phyloP scores from a whole-genome alignment of 2,888 invertebrate species.

The Cephus rjabovi region DNA sequence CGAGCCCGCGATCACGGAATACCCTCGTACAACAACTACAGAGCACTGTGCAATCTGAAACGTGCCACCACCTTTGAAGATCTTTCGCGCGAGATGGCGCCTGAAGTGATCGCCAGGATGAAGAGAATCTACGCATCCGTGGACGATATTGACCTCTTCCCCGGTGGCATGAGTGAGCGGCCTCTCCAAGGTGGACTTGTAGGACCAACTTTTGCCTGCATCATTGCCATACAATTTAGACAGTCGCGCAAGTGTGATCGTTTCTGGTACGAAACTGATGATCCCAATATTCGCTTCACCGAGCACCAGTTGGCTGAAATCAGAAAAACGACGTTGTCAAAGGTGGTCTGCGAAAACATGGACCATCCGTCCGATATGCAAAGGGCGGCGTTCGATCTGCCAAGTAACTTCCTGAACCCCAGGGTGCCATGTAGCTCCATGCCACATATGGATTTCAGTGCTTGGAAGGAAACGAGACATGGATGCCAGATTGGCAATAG shows the following conservation, averaged over 20 bases:
- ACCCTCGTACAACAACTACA: slow-evolving; percentile 90
- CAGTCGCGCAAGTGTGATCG: slow-evolving; percentile 93
- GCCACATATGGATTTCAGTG: slow-evolving; percentile 83
- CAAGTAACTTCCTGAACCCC: slow-evolving; percentile 92
- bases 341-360: slow-evolving; percentile 90
- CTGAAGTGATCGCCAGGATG: slow-evolving; percentile 82
- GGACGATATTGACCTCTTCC: slow-evolving; percentile 96
- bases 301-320: slow-evolving; percentile 90
- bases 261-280: slow-evolving; percentile 95
- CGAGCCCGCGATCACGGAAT: slow-evolving; percentile 90
- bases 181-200: slow-evolving; percentile 91
- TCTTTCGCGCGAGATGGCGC: slow-evolving; percentile 86
- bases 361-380: slow-evolving; percentile 89
- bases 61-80: slow-evolving; percentile 89
- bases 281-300: slow-evolving; percentile 81
- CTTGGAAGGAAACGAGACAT: slow-evolving; percentile 85
- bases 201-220: slow-evolving; percentile 94
- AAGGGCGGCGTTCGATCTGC: slow-evolving; percentile 89
- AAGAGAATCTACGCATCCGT: slow-evolving; percentile 88
- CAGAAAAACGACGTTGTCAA: slow-evolving; percentile 85
- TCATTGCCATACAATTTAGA: slow-evolving; percentile 94
- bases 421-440: slow-evolving; percentile 85
- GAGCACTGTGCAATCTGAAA: slow-evolving; percentile 90
- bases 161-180: slow-evolving; percentile 92
- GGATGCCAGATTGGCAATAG: slow-evolving; percentile 87